A percentile compares a stretch with the other conserved stretches of the same genome.
Conservation (phyloP, 2,113 vertebrate species). For the Phalacrocorax carbo region DNA sequence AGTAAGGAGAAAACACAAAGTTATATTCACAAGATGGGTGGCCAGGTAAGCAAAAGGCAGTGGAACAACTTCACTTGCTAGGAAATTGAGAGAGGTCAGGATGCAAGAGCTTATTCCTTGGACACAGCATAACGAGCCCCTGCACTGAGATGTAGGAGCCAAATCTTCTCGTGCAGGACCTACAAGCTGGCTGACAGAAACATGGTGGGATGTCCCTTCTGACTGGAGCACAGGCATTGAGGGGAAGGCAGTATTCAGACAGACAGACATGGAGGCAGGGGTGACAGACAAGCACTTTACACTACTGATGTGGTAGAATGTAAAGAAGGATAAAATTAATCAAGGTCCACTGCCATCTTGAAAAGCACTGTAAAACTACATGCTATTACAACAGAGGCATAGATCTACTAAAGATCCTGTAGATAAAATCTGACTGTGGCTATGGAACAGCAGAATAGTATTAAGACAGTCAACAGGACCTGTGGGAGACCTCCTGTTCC, state of each 20-base stretch:
- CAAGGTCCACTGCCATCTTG: neutral
- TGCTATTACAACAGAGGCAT: neutral
- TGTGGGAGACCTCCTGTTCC: neutral
- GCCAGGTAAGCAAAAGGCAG: neutral
- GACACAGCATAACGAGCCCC: rapidly evolving
- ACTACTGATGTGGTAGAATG: neutral
- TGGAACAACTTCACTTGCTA: neutral
- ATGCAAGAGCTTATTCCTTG: neutral
- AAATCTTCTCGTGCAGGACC: neutral
- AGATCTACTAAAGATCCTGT: neutral
- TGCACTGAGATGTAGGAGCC: neutral
- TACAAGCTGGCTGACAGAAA: neutral
- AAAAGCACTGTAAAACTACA: neutral
- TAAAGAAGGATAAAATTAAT: neutral
- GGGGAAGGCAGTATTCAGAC: neutral
- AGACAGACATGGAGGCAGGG: rapidly evolving
- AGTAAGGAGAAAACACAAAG: conserved; percentile 1
- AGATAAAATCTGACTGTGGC: neutral
- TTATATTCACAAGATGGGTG: neutral
- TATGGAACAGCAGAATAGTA: neutral
- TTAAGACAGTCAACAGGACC: neutral
- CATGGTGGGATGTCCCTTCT: neutral
- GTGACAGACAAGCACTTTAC: neutral
- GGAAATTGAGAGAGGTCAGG: neutral
- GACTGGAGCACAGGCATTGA: neutral